Conservation (phyloP, 2,797 vertebrate species). For the Remorina albescens region DNA sequence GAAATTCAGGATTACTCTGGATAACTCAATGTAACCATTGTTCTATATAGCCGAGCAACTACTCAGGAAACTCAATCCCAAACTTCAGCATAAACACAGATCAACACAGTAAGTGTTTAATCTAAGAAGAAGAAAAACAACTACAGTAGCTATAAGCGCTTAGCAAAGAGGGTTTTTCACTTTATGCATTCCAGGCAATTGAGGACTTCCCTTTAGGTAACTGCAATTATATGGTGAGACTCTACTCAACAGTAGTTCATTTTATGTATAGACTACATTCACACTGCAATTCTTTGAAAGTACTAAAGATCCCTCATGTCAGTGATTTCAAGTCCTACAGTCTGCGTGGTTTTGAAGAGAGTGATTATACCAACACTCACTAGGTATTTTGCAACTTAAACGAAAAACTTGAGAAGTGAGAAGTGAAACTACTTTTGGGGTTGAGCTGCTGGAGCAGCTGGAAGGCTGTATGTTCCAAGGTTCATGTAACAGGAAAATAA, state of each 20-base stretch:
- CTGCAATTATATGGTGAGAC: conserved; percentile 36
- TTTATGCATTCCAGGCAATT: conserved; percentile 53
- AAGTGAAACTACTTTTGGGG: conserved; percentile 85
- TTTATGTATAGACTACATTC: conserved; percentile 13
- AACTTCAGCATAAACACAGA: conserved; percentile 21
- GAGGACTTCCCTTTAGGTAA: conserved; percentile 61
- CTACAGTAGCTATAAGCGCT: conserved; percentile 25
- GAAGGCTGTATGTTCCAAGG: conserved; percentile 77
- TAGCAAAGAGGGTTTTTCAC: conserved; percentile 42
- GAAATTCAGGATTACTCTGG: conserved; percentile 11
- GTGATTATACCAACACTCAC: conserved; percentile 70
- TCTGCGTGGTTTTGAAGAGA: conserved; percentile 67
- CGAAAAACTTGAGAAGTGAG: conserved; percentile 76
- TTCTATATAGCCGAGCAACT: conserved; percentile 17
- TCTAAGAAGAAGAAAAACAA: conserved; percentile 42
- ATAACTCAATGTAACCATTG: too few species aligned
- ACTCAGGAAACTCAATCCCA: conserved; percentile 17
- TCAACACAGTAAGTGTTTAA: conserved; percentile 33
- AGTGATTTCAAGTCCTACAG: conserved; percentile 38
- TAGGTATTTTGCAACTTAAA: conserved; percentile 84
- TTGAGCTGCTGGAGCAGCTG: conserved; percentile 82
- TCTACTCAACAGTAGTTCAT: conserved; percentile 43
- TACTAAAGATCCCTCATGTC: conserved; percentile 19
- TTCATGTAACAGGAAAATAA: conserved; percentile 85
- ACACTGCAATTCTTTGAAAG: conserved; percentile 29